A percentile compares a stretch with the other conserved stretches of the same genome.
Evolutionary conservation across 2,113 vertebrate genomes (phyloP).

Genomic region (Crotalus helleri): DNA sequence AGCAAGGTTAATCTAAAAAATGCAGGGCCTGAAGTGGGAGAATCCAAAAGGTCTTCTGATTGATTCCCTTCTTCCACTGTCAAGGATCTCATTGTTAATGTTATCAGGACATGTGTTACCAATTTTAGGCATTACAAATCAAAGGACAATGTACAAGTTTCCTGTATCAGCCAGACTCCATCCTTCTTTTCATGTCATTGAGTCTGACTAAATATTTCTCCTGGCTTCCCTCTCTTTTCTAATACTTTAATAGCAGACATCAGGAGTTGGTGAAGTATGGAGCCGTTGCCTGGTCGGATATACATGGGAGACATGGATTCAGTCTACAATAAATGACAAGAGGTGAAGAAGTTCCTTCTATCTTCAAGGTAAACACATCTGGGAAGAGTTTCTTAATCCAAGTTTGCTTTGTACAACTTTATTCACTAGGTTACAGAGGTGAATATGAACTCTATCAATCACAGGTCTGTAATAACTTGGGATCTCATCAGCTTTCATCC

Average conservation of each 20-base stretch:
- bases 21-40: accelerated
- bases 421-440: not conserved
- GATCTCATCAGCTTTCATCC: not conserved
- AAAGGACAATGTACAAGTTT: not conserved
- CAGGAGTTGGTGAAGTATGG: not conserved
- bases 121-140: not conserved
- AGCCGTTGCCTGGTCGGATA: not conserved
- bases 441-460: not conserved
- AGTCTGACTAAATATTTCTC: not conserved
- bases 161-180: not conserved
- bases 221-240: slow-evolving; percentile 1
- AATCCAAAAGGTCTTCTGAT: slow-evolving; percentile 2
- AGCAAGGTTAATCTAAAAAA: slow-evolving; percentile 22
- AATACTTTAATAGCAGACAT: not conserved
- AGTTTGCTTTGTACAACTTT: not conserved
- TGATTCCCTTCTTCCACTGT: slow-evolving; percentile 18
- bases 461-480: not conserved
- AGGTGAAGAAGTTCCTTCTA: not conserved
- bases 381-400: not conserved
- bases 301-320: not conserved
- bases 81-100: slow-evolving; percentile 1
- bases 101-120: slow-evolving; percentile 4
- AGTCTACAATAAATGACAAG: not conserved
- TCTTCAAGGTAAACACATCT: not conserved
- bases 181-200: not conserved